A percentile compares a stretch with the other conserved stretches of the same genome.
phyloP scores from a whole-genome alignment of 2,113 vertebrate genomes.

The Oenanthe oenanthe region DNA sequence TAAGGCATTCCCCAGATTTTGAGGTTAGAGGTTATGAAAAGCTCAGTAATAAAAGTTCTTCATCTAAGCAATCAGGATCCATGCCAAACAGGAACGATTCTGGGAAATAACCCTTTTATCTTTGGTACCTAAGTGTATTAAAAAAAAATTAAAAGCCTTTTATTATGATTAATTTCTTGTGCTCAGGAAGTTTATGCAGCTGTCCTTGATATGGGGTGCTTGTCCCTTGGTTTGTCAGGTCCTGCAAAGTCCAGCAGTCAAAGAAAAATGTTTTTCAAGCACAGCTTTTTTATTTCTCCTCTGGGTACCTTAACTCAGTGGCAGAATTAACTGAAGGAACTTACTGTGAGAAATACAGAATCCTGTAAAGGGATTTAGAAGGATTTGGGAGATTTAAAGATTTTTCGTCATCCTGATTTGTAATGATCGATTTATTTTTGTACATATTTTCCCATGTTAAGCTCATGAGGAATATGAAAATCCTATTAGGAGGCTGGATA shows the following conservation, averaged over 20 bases:
- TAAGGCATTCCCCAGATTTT: conserved; percentile 57
- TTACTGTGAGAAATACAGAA: conserved; percentile 45
- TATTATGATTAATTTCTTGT: conserved; percentile 60
- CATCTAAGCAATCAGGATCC: conserved; percentile 2
- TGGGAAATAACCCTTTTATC: conserved; percentile 63
- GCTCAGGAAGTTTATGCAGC: conserved; percentile 61
- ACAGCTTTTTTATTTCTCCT: conserved; percentile 30
- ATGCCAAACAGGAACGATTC: conserved; percentile 53
- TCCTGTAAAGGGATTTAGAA: conserved; percentile 51
- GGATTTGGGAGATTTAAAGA: conserved; percentile 54
- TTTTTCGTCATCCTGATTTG: conserved; percentile 44
- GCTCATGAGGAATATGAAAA: conserved; percentile 38
- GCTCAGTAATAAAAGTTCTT: conserved; percentile 40
- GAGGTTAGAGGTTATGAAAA: conserved; percentile 60
- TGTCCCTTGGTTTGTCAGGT: conserved; percentile 4
- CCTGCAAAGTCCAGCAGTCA: conserved; percentile 25
- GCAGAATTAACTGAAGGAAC: conserved; percentile 22
- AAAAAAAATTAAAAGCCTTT: conserved; percentile 17
- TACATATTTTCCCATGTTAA: conserved; percentile 48
- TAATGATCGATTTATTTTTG: conserved; percentile 23
- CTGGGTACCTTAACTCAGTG: conserved; percentile 24
- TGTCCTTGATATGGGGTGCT: conserved; percentile 14
- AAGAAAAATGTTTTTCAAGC: conserved; percentile 27
- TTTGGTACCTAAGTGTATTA: conserved; percentile 53
- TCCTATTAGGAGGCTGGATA: conserved; percentile 34